Evolutionary conservation across 2,113 vertebrate genomes (phyloP), one percentile per base, ranked within the genome.

Genomic region (Penelope pileata): DNA sequence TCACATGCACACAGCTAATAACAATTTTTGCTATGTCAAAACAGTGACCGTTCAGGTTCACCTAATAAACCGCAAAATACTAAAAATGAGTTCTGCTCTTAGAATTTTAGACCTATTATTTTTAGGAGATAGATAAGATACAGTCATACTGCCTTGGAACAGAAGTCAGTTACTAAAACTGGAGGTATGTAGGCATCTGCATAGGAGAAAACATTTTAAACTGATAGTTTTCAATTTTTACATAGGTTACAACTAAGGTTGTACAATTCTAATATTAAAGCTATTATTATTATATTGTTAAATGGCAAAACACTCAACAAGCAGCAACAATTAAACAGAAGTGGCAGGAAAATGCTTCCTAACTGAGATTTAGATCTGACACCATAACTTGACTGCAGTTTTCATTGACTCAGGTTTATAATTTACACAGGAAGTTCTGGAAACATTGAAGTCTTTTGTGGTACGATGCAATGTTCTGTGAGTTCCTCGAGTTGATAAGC

Each of bases 191-290:
- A 38, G 7, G 14, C 15, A 88, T 16, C 45, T 50, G 42, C n/a
- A 50, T 76, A 84, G 14, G 29, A 83, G 48, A 89, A 78, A 67
- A 60, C 7, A 30, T 23, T 64, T 78, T 29, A 9, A 60, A 69
- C 47, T 16, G 15, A 40, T 54, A 59, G 11, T 8, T 74, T 82
- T 74, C 38, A 54, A 43, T 7, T 7, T 40, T 66, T 12, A 54
- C 1, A 0, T 4, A 51, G 56, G 3, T 59, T 32, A 74, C 0
- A 4, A 16, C 16, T 42, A 45, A 69, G 7, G 62, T 23, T 58
- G 10, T 21, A 77, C 30, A 69, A 62, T 8, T 10, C 30, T 77
- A 53, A 8, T n/a, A 58, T 43, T 48, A 66, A 74, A 89, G 27
- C 26, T 29, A 12, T 27, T 30, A 53, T 53, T 54, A 53, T 53